Conservation (phyloP, 2,797 vertebrate species). For the Salmo trutta region DNA sequence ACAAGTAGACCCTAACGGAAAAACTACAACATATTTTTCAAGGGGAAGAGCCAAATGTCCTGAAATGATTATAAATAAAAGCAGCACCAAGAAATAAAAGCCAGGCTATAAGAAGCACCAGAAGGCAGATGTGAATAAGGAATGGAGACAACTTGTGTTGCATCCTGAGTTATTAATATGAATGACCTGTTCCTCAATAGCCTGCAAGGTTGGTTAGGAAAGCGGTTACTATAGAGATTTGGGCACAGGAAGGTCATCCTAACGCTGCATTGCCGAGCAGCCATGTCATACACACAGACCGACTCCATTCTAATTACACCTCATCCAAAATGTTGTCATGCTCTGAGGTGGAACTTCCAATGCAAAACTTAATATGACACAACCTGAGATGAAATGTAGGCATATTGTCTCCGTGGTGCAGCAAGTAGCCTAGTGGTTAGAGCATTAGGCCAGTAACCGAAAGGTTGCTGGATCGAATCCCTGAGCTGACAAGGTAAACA, state of each 20-base stretch:
- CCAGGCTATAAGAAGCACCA: constrained; percentile 11
- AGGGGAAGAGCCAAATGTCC: constrained; percentile 15
- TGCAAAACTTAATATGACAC: constrained; percentile 22
- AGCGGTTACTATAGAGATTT: constrained; percentile 69
- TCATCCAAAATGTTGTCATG: too few relatives aligned
- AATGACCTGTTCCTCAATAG: constrained; percentile 36
- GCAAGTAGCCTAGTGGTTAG: too few relatives aligned
- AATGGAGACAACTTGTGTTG: constrained; percentile 20
- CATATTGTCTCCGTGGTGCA: constrained; percentile 18
- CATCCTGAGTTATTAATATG: constrained; percentile 46
- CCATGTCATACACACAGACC: constrained; percentile 4
- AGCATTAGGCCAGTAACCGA: too few relatives aligned
- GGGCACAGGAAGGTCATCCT: constrained; percentile 53
- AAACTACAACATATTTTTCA: constrained; percentile 39
- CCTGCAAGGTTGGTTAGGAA: constrained; percentile 47
- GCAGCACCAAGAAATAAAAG: constrained; percentile 27
- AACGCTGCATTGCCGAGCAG: constrained; percentile 46
- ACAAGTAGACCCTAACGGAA: constrained; percentile 36
- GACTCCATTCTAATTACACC: too few relatives aligned
- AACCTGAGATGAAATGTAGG: constrained; percentile 28
- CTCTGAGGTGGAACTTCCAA: constrained; percentile 33
- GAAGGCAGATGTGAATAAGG: constrained; percentile 33
- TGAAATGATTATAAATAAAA: not conserved
- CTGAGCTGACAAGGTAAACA: too few relatives aligned
- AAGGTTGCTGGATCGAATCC: too few relatives aligned